These are phyloP conservation scores for Leontocebus nigricollis DNA, from an alignment of 2,797 vertebrate species.

Conservation along the genomic window DNA sequence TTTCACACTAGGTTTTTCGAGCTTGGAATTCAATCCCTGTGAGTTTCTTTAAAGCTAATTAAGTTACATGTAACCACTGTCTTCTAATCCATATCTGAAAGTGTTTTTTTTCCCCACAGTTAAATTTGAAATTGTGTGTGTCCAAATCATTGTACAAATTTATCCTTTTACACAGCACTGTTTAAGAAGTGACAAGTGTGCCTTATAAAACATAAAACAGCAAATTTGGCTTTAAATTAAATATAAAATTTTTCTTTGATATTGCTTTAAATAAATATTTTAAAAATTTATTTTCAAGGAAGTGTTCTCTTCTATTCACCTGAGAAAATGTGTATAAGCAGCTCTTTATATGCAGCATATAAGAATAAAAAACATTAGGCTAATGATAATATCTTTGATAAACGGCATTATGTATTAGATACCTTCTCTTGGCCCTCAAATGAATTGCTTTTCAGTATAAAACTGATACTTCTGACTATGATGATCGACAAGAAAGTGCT, in stretches of 20 bases:
- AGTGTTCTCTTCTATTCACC: not conserved
- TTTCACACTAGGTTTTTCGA: slow-evolving; percentile 51
- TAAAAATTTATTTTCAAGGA: not conserved
- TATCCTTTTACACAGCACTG: not conserved
- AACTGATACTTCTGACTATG: not conserved
- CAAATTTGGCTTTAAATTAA: not conserved
- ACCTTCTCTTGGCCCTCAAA: not conserved
- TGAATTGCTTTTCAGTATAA: not conserved
- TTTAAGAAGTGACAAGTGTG: not conserved
- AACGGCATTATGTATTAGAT: not conserved
- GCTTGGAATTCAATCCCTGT: not conserved
- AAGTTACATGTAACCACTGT: slow-evolving; percentile 11
- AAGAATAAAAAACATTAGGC: not conserved
- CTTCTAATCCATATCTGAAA: slow-evolving; percentile 13
- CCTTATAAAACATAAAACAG: not conserved
- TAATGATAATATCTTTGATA: not conserved
- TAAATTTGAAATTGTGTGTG: not conserved
- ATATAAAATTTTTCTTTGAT: not conserved
- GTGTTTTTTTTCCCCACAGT: not conserved
- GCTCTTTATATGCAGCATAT: not conserved
- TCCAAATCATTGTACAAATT: not conserved
- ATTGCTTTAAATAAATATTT: not conserved
- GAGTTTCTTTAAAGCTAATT: slow-evolving; percentile 56
- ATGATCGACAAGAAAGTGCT: not conserved
- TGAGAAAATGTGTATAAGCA: not conserved